Conservation (phyloP, 2,113 vertebrate genomes). For the Shinisaurus crocodilurus region DNA sequence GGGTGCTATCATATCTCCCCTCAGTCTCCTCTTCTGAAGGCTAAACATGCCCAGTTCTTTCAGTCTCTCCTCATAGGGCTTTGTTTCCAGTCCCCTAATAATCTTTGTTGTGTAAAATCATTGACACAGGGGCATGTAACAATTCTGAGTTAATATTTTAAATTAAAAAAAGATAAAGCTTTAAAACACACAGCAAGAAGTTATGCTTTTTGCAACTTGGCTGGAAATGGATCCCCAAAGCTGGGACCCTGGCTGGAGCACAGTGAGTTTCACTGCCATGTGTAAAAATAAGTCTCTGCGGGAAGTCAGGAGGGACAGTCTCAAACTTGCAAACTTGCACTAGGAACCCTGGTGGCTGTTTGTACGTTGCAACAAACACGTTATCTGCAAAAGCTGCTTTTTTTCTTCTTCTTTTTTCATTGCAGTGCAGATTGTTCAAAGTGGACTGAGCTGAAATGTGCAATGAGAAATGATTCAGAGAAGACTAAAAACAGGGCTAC, state of each 20-base stretch:
- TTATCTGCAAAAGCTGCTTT: neutral
- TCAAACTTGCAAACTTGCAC: neutral
- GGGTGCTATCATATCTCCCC: too few relatives aligned
- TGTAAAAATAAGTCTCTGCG: neutral
- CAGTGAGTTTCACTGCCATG: neutral
- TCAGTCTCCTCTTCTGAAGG: too few relatives aligned
- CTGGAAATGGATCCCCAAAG: neutral
- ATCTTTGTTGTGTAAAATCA: neutral
- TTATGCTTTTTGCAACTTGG: neutral
- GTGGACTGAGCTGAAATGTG: neutral
- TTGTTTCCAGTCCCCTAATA: too few relatives aligned
- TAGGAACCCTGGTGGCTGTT: neutral
- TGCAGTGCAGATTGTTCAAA: neutral
- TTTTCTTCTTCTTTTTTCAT: neutral
- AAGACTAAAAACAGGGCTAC: neutral
- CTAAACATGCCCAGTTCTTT: too few relatives aligned
- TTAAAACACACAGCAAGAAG: neutral
- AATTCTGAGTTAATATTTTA: neutral
- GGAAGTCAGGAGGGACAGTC: neutral
- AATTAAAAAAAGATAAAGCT: neutral
- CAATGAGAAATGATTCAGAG: neutral
- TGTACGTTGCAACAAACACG: neutral
- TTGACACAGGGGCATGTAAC: neutral
- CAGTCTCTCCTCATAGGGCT: too few relatives aligned
- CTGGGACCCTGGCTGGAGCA: neutral